Base-by-base conservation (phyloP, 2,888 invertebrate species). In the Nowickia ferox region DNA sequence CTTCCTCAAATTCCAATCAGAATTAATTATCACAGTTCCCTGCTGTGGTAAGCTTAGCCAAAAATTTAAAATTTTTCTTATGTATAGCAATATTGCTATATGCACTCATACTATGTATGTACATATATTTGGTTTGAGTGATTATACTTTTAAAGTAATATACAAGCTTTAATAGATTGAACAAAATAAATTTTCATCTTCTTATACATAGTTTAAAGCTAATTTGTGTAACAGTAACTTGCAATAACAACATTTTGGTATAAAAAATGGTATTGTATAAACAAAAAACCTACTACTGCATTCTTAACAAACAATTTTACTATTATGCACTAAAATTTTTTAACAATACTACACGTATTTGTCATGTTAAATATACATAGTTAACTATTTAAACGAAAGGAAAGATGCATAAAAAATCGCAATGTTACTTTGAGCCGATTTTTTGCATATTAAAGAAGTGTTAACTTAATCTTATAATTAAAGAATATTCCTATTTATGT, bases 221-320 rank as follows among this genome's bases (percentile, higher is more conserved):
- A 75, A 53, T 59, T 57, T 68, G 15, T 80, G 68, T 82, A 86
- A 86, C 83, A 80, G 72, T 79, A 84, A 78, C 66, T 61, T 79
- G 48, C 71, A 86, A 30, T 30, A 30, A 86, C 79, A 86, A 86
- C 38, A 80, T 65, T 66, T 63, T 79, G 19, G 63, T 86, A 83
- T 83, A 86, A 79, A 74, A 86, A 86, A 75, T 75, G 38, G 44
- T 80, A 57, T 66, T 57, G 38, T 68, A 53, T 57, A 53, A 80
- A 84, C 76, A 76, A 85, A 84, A 84, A 82, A 75, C 66, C 82
- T 79, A 71, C 85, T 85, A 78, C 38, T 17, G 53, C 77, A 72
- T 71, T 80, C 76, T 61, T 46, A 86, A 83, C 69, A 66, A 82
- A 82, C 79, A 85, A 74, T 46, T 79, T 84, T 65, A 9, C 30